Percentiles rank a stretch among this genome's conserved stretches.
phyloP scores from a whole-genome alignment of 2,888 invertebrate genomes.

The Lasioglossum vierecki region DNA sequence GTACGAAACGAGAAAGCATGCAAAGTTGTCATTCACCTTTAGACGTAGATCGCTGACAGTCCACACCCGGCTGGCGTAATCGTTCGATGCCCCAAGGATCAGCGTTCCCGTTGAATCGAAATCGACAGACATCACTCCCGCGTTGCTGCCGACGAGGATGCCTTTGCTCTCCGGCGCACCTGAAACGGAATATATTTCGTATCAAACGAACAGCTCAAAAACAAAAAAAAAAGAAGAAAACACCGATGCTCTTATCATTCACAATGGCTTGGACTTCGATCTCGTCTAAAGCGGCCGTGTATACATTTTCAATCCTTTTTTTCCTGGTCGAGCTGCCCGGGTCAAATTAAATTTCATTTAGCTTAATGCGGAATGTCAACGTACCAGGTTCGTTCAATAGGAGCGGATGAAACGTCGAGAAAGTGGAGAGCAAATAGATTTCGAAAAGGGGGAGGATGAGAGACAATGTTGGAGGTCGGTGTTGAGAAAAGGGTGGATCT shows the following conservation, averaged over 20 bases:
- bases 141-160: conserved; percentile 96
- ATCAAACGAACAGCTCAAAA: neutral
- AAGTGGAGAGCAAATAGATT: conserved; percentile 11
- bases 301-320: neutral
- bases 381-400: neutral
- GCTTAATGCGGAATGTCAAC: conserved; percentile 1
- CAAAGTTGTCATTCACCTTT: conserved; percentile 88
- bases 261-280: neutral
- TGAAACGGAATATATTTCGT: conserved; percentile 77
- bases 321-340: neutral
- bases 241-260: neutral
- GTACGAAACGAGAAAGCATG: neutral
- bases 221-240: neutral
- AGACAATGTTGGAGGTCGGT: conserved; percentile 1
- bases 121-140: conserved; percentile 97
- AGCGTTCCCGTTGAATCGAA: conserved; percentile 95
- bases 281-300: neutral
- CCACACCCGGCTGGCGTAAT: conserved; percentile 98
- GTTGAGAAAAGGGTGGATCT: conserved; percentile 13
- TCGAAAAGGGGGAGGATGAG: neutral
- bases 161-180: conserved; percentile 90
- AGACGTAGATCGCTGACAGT: conserved; percentile 95
- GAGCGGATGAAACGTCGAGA: neutral
- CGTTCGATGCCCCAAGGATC: conserved; percentile 97
- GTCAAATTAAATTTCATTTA: conserved; percentile 12